Evolutionary conservation across 2,888 invertebrate species (phyloP), one percentile per base, ranked within the genome.

Genomic region (Macrophya annulata): DNA sequence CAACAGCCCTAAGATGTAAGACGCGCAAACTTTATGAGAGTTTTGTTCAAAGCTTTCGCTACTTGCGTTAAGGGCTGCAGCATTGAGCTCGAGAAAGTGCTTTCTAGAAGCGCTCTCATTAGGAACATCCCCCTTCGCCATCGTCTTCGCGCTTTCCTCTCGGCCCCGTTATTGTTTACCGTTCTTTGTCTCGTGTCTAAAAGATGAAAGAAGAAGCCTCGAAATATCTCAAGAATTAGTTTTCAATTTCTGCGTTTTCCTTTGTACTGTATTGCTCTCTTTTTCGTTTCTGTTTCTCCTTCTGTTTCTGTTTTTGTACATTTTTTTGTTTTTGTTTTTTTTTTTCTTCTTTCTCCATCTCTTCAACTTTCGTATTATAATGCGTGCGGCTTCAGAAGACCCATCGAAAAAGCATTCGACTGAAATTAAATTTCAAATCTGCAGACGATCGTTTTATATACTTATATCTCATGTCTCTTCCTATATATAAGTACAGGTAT

Each of bases 201-300:
- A 86, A 87, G 87, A 87, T 84, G 82, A 87, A 87, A 87, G 86
- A 84, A 62, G 85, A 65, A 55, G 43, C 72, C 84, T 48, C 76
- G 65, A 65, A 65, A 48, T 68, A 85, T 31, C 71, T 77, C 76
- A 25, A 51, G 84, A 87, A 88, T 88, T 89, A 88, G 86, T 87
- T 88, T 85, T 85, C 86, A 86, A 88, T 87, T 86, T 88, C 86
- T 85, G 81, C 81, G 74, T 86, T 85, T 86, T 55, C 84, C 65
- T 85, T 55, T 72, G n/a, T 25, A 9, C 17, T 43, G 40, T n/a
- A 21, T 21, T 74, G 45, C 81, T 59, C 59, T 62, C 62, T 81
- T 81, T 62, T 81, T 62, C 81, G 77, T 51, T 77, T 77, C 77
- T 37, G 10, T 37, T 55, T 74, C 55, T 77, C 21, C 37, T n/a